Evolutionary conservation across 2,888 invertebrate genomes (phyloP).

Genomic region (Gonocerus acuteangulatus): DNA sequence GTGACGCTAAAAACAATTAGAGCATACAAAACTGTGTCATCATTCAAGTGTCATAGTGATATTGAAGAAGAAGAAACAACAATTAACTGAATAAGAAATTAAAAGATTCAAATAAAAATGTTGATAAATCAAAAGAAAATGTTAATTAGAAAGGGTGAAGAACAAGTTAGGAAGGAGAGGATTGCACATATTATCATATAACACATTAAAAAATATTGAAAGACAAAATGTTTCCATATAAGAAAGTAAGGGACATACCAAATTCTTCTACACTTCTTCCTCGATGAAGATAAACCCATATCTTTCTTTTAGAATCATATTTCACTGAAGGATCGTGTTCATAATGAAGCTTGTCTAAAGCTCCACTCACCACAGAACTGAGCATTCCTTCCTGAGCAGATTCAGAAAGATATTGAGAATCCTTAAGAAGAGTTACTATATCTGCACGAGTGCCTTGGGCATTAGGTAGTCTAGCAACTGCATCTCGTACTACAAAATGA

Average conservation of each 20-base stretch:
- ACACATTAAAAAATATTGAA: too few relatives aligned
- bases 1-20: too few relatives aligned
- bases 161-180: too few relatives aligned
- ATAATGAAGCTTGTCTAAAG: conserved; percentile 80
- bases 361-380: conserved; percentile 80
- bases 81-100: too few relatives aligned
- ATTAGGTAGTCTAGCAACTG: conserved; percentile 85
- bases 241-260: conserved; percentile 47
- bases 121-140: too few relatives aligned
- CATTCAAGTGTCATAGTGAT: too few relatives aligned
- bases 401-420: conserved; percentile 47
- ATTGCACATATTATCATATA: too few relatives aligned
- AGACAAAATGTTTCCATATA: too few relatives aligned
- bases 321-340: conserved; percentile 89
- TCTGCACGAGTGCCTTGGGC: conserved; percentile 89
- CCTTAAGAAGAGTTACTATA: conserved; percentile 77
- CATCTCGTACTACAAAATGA: conserved; percentile 64
- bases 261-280: conserved; percentile 57
- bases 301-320: conserved; percentile 81
- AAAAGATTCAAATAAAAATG: too few relatives aligned
- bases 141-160: too few relatives aligned
- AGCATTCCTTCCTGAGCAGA: conserved; percentile 53
- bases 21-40: too few relatives aligned
- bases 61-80: too few relatives aligned
- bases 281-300: conserved; percentile 93